Percentiles rank a stretch among this genome's conserved stretches.
These are phyloP conservation scores for Tipula confusa DNA, from an alignment of 2,888 invertebrate species.

Conservation along the genomic window DNA sequence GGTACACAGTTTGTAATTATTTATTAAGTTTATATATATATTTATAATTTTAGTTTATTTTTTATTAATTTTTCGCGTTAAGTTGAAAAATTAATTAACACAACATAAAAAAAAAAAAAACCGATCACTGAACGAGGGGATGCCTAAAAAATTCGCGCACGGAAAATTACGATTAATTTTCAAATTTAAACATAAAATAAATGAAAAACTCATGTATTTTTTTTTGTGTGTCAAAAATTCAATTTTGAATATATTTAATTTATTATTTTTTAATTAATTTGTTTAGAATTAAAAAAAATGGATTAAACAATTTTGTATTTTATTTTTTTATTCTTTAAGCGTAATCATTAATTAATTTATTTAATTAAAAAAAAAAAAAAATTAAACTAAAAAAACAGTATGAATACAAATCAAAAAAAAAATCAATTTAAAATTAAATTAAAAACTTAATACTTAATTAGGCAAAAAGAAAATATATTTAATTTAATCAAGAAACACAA, in stretches of 20 bases:
- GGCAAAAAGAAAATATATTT: not conserved
- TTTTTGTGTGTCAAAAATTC: slow-evolving; percentile 13
- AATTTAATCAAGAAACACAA: not conserved
- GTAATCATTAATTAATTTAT: slow-evolving; percentile 25
- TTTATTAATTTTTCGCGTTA: not conserved
- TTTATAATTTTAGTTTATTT: not conserved
- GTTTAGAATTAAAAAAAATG: slow-evolving; percentile 6
- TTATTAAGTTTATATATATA: not conserved
- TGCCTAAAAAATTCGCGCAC: not conserved
- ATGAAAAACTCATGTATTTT: not conserved
- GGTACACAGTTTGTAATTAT: slow-evolving; percentile 9
- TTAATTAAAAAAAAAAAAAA: not conserved
- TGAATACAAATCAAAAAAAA: slow-evolving; percentile 25
- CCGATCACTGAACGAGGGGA: not conserved
- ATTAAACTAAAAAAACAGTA: not conserved
- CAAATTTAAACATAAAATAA: not conserved
- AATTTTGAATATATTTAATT: slow-evolving; percentile 25
- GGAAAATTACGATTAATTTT: not conserved
- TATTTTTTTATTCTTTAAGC: slow-evolving; percentile 25
- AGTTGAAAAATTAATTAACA: not conserved
- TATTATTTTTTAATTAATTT: slow-evolving; percentile 3
- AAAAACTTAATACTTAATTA: slow-evolving; percentile 20
- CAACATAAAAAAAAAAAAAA: not conserved
- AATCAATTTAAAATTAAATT: not conserved
- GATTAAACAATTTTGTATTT: not conserved